Evolutionary conservation across 2,888 invertebrate species (phyloP), one percentile per base, ranked within the genome.

Genomic region (Chrysolina haemoptera): DNA sequence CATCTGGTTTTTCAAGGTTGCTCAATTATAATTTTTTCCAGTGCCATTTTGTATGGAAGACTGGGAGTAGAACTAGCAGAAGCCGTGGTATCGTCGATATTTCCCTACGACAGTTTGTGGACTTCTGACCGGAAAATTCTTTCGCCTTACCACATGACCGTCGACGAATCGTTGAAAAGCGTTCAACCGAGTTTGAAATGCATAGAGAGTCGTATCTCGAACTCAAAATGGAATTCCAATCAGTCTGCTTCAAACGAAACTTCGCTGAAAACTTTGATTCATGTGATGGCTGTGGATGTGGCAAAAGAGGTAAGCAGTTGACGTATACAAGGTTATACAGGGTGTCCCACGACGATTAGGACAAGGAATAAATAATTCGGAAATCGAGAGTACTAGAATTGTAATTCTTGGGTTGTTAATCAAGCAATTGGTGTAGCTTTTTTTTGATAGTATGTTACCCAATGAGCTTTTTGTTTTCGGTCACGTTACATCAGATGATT

Each of bases 11-110:
- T 35, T 35, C 0, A 6, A 8, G 35, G 35, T 35, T 35, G 8
- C 0, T 46, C 14, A 14, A 46, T 46, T 4, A 3, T 27, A 53
- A 46, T 59, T 70, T 27, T 73, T 59, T 84, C n/a, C 80, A 90
- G 89, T 70, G 85, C 90, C 5, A 83, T 90, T 9, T 82, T 90
- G 62, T 90, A 89, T 82, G 90, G 90, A 27, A 83, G 88, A 65
- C 75, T 90, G 22, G 90, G 90, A 12, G 85, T 88, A 48, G 88
- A 89, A 81, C 85, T 91, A 46, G 88, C 89, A 1, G 82, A 87
- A 69, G 89, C 89, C 1, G 83, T 90, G 20, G 82, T 89, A 2
- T 86, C 87, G 10, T 86, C 89, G 40, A 84, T 90, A 70, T 85
- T 89, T 27, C 88, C 89, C 0, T 87, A 82, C 71, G 83, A 82